A percentile compares a stretch with the other conserved stretches of the same genome.
These are phyloP conservation scores for Leptopterna dolabrata DNA, from an alignment of 2,888 invertebrate species.

Conservation along the genomic window DNA sequence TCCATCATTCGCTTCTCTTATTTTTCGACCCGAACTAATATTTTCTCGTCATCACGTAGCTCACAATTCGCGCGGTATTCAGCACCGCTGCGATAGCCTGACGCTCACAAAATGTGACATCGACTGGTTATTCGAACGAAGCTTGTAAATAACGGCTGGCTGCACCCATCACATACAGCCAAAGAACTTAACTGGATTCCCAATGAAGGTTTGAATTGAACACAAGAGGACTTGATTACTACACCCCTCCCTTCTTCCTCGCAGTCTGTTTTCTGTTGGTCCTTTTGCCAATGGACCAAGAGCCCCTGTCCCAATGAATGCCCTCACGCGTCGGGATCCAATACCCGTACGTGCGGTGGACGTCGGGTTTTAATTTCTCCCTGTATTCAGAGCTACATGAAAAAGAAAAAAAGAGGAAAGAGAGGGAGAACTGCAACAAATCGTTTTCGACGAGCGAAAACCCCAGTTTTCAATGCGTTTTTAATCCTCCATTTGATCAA, in stretches of 20 bases:
- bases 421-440: conserved; percentile 10
- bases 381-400: not conserved
- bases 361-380: conserved; percentile 35
- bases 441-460: conserved; percentile 18
- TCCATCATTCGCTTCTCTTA: not conserved
- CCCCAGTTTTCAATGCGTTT: conserved; percentile 21
- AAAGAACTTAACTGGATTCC: conserved; percentile 11
- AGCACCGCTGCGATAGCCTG: not conserved
- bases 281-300: not conserved
- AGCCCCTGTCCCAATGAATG: not conserved
- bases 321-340: not conserved
- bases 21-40: not conserved
- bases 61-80: not conserved
- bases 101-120: not conserved
- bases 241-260: not conserved
- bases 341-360: not conserved
- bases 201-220: conserved; percentile 11
- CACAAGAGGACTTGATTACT: conserved; percentile 7
- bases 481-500: conserved; percentile 32
- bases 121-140: not conserved
- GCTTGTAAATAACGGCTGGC: conserved; percentile 11
- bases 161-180: not conserved
- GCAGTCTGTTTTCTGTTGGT: not conserved
- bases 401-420: not conserved
- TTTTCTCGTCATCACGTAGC: not conserved